Evolutionary conservation across 2,888 invertebrate species (phyloP).

Genomic region (Diarsia brunnea): DNA sequence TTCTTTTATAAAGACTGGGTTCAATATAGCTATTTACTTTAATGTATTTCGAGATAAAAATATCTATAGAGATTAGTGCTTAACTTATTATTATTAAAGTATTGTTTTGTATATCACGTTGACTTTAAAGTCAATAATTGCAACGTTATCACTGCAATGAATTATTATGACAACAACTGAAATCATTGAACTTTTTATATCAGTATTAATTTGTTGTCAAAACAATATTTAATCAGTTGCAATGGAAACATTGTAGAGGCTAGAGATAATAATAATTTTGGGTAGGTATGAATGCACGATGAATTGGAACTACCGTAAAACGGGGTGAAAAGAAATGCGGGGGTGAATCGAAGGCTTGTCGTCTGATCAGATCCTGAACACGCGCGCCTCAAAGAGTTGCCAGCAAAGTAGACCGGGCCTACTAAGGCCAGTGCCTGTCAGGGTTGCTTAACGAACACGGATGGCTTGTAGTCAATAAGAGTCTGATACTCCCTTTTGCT

Average conservation of each 20-base stretch:
- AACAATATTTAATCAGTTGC: neutral
- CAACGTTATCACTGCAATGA: slow-evolving; percentile 31
- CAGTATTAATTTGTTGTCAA: slow-evolving; percentile 8
- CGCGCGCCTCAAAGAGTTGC: too few relatives aligned
- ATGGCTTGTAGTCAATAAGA: too few relatives aligned
- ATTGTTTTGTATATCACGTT: slow-evolving; percentile 8
- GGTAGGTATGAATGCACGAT: too few relatives aligned
- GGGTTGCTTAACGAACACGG: too few relatives aligned
- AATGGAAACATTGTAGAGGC: neutral
- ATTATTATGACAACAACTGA: slow-evolving; percentile 30
- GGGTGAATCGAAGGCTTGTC: too few relatives aligned
- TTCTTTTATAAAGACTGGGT: neutral
- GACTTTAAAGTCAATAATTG: slow-evolving; percentile 7
- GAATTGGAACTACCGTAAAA: too few relatives aligned
- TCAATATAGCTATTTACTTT: neutral
- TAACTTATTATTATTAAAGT: neutral
- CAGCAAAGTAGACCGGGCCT: too few relatives aligned
- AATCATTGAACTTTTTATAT: slow-evolving; percentile 50
- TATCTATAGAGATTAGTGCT: neutral
- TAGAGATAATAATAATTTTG: too few relatives aligned
- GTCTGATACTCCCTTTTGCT: too few relatives aligned
- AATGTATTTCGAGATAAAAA: neutral
- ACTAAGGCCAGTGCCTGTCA: too few relatives aligned
- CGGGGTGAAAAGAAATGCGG: too few relatives aligned
- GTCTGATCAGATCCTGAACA: too few relatives aligned